Conservation (phyloP, 2,113 vertebrate genomes). For the Xenopus laevis region DNA sequence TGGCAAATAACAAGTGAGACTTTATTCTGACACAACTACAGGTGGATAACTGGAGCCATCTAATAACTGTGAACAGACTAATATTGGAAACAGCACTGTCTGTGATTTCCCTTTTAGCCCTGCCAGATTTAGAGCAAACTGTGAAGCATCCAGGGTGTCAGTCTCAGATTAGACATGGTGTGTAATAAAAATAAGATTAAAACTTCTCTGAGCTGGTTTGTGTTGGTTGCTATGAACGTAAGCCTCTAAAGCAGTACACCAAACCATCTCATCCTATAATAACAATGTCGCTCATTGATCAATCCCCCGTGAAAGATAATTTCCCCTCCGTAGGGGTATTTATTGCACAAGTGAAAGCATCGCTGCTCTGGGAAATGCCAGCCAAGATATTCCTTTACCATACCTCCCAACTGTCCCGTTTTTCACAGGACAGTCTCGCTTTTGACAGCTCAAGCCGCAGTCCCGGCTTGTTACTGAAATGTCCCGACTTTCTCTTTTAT, state of each 20-base stretch:
- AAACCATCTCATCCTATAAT: conserved; percentile 18
- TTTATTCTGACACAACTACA: background rate
- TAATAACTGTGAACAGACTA: background rate
- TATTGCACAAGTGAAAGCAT: conserved; percentile 36
- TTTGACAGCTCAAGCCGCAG: too few species aligned
- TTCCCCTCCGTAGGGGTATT: conserved; percentile 30
- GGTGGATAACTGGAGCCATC: background rate
- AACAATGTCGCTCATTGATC: conserved; percentile 24
- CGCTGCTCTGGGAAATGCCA: conserved; percentile 46
- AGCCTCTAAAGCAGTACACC: background rate
- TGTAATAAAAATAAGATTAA: background rate
- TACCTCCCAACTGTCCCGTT: too few species aligned
- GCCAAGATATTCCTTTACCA: conserved; percentile 46
- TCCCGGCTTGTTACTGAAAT: too few species aligned
- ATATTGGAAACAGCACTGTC: background rate
- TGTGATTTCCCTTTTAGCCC: background rate
- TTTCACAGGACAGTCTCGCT: too few species aligned
- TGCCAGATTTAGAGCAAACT: too few species aligned
- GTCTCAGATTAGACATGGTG: background rate
- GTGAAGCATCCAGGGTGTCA: background rate
- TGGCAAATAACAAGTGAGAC: background rate
- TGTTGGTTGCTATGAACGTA: background rate
- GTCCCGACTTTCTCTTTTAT: too few species aligned
- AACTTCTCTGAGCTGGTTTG: background rate
- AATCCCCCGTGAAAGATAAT: background rate